phyloP scores from a whole-genome alignment of 2,113 vertebrate genomes.

The Daboia siamensis region DNA sequence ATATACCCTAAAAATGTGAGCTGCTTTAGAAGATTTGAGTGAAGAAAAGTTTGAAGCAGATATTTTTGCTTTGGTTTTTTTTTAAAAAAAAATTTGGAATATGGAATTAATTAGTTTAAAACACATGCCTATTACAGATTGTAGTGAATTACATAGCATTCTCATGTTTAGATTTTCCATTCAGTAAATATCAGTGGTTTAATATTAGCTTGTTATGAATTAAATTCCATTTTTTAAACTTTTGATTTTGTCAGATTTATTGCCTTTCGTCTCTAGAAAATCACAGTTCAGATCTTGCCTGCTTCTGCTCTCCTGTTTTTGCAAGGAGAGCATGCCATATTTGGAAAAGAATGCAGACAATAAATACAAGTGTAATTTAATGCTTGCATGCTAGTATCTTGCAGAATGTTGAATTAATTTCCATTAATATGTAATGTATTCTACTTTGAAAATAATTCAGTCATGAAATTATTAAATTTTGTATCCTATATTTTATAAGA shows the following conservation, averaged over 20 bases:
- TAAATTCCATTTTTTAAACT: background rate
- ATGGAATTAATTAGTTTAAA: conserved; percentile 3
- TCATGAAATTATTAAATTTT: conserved; percentile 67
- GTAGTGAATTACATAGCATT: background rate
- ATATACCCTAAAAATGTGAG: background rate
- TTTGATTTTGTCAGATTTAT: background rate
- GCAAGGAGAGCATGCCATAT: conserved; percentile 65
- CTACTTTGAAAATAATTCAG: conserved; percentile 57
- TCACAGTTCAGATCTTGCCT: background rate
- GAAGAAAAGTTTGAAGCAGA: background rate
- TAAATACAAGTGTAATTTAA: conserved; percentile 63
- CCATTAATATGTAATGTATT: conserved; percentile 55
- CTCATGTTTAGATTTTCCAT: background rate
- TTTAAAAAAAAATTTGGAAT: background rate
- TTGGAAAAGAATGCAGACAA: conserved; percentile 76
- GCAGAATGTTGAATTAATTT: conserved; percentile 65
- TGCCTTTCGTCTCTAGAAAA: background rate
- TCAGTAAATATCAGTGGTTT: conserved; percentile 5
- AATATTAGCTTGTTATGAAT: background rate
- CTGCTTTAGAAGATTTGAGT: background rate
- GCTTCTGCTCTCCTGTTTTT: conserved; percentile 31
- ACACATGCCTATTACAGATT: conserved; percentile 1
- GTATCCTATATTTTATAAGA: background rate
- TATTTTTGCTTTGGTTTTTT: background rate
- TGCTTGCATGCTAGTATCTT: conserved; percentile 60